phyloP scores from a whole-genome alignment of 2,797 vertebrate species.

The Thamnophis elegans region DNA sequence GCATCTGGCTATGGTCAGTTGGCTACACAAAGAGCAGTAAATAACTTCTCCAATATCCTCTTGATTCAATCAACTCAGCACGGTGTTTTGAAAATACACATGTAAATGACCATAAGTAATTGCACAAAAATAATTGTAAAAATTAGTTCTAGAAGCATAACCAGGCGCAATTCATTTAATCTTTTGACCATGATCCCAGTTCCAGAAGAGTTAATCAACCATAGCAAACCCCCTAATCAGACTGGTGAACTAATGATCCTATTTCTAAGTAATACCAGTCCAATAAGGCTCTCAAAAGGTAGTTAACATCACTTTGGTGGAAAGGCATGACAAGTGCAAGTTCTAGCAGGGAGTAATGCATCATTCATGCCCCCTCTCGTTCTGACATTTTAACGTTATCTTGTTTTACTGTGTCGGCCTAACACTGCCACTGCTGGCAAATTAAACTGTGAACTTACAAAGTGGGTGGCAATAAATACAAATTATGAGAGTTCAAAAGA shows the following conservation, averaged over 20 bases:
- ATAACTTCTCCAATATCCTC: slow-evolving; percentile 38
- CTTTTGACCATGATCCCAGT: slow-evolving; percentile 69
- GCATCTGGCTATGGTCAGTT: background rate
- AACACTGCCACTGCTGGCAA: slow-evolving; percentile 80
- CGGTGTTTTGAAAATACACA: slow-evolving; percentile 63
- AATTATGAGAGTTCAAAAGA: slow-evolving; percentile 79
- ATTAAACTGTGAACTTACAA: slow-evolving; percentile 83
- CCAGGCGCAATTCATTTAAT: slow-evolving; percentile 65
- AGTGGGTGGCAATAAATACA: slow-evolving; percentile 79
- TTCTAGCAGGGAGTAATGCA: slow-evolving; percentile 80
- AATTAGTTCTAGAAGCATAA: slow-evolving; percentile 75
- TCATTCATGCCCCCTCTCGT: slow-evolving; percentile 79
- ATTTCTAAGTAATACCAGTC: slow-evolving; percentile 78
- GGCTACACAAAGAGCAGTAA: background rate
- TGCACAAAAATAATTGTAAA: slow-evolving; percentile 71
- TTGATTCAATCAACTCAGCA: slow-evolving; percentile 44
- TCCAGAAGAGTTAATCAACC: slow-evolving; percentile 81
- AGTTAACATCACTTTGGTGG: slow-evolving; percentile 82
- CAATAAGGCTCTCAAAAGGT: slow-evolving; percentile 78
- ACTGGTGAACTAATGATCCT: slow-evolving; percentile 79
- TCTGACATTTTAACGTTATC: slow-evolving; percentile 83
- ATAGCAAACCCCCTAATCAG: slow-evolving; percentile 75
- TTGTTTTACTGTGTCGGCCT: slow-evolving; percentile 83
- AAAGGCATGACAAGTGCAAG: slow-evolving; percentile 79
- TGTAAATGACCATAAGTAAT: slow-evolving; percentile 71